Base-by-base conservation (phyloP, 2,888 invertebrate species). In the Aspidiotus destructor region DNA sequence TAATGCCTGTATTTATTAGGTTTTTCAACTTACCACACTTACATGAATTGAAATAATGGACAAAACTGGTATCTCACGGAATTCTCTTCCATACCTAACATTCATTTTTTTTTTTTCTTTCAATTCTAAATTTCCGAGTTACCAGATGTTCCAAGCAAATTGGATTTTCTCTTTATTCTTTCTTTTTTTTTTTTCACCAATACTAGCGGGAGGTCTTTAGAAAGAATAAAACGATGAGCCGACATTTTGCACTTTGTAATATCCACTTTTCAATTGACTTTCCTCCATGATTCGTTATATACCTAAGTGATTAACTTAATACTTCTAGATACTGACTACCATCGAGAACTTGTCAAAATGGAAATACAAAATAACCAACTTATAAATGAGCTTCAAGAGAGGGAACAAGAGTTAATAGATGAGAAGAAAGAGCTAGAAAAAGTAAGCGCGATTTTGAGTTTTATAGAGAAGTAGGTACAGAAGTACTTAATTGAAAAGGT, bases 301-400 rank as follows among this genome's bases (percentile, higher is more conserved):
- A n/a, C n/a, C n/a, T n/a, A n/a, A n/a, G n/a, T n/a, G n/a, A 9
- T 60, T 60, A 9, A 16, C 0, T 64, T 41, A 9, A 11, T 8
- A 62, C 15, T 7, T 57, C 11, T 42, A 69, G 71, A 71, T 63
- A 67, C 71, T 77, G 79, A 78, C 73, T 72, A 79, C 17, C 77
- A 78, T 71, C 77, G 77, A 71, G 79, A 79, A 72, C 77, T 76
- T n/a, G 71, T 72, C 10, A 74, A 73, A 71, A 71, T 73, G 57
- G 74, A 75, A 71, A 64, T 73, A 40, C 73, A 74, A 68, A 75
- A 78, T 71, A 75, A 77, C 67, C 77, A 79, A 69, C 72, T 80
- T 17, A 77, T 76, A 72, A 67, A 75, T 3, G 80, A 80, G 74
- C 74, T 78, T 65, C 80, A 79, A 72, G 76, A 77, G 71, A 75